Evolutionary conservation across 2,797 vertebrate genomes (phyloP).

Genomic region (Poliocrania exsul): DNA sequence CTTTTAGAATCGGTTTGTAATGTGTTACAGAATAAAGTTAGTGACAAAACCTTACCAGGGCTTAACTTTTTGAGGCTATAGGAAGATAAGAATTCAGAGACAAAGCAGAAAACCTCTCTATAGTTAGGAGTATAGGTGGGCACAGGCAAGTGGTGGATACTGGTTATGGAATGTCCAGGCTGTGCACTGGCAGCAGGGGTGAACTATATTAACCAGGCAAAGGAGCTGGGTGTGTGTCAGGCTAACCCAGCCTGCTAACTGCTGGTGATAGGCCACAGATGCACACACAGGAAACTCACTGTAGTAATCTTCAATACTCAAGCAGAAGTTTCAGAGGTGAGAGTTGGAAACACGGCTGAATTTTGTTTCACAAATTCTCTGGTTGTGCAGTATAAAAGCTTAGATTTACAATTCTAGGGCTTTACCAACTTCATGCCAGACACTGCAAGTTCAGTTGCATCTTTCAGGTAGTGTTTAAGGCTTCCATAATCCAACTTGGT

Average conservation of each 20-base stretch:
- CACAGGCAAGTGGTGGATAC: rapidly evolving
- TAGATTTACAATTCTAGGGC: background rate
- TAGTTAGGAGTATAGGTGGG: no score
- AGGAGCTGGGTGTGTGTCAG: background rate
- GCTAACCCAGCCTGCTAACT: background rate
- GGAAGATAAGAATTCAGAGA: background rate
- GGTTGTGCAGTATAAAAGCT: background rate
- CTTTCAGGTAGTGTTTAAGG: background rate
- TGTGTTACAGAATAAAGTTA: background rate
- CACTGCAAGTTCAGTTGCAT: background rate
- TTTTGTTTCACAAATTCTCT: background rate
- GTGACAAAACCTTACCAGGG: background rate
- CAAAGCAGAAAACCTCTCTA: background rate
- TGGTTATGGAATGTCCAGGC: background rate
- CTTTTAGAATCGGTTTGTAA: background rate
- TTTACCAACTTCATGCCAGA: background rate
- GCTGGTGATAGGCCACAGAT: background rate
- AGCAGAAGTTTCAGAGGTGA: background rate
- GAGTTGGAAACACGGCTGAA: background rate
- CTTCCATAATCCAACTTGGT: background rate
- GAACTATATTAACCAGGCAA: background rate
- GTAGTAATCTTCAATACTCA: background rate
- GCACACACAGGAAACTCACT: background rate
- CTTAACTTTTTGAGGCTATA: background rate
- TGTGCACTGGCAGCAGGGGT: background rate